Percentiles rank a stretch among this genome's conserved stretches.
Evolutionary conservation across 2,888 invertebrate species (phyloP).

Genomic region (Drosophila fulvimacula): DNA sequence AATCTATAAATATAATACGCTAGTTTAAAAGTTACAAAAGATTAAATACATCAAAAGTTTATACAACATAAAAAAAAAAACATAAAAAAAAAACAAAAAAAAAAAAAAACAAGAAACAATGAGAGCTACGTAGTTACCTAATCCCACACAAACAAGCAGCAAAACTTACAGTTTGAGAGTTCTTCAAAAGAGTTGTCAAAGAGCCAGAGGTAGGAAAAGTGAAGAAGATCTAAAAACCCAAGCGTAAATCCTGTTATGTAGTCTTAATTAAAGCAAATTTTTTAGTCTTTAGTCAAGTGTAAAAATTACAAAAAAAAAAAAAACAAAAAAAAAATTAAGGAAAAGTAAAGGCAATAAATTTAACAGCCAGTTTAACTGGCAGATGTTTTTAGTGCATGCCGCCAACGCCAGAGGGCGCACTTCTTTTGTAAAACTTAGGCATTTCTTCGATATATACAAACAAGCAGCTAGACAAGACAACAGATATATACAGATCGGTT

Average conservation of each 20-base stretch:
- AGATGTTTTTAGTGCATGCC: slow-evolving; percentile 29
- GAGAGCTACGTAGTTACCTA: slow-evolving; percentile 85
- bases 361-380: slow-evolving; percentile 71
- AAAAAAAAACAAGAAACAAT: slow-evolving; percentile 34
- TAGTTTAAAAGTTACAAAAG: slow-evolving; percentile 24
- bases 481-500: slow-evolving; percentile 16
- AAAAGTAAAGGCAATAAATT: slow-evolving; percentile 62
- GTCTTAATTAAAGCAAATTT: slow-evolving; percentile 71
- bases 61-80: neutral
- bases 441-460: slow-evolving; percentile 42
- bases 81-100: slow-evolving; percentile 33
- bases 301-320: slow-evolving; percentile 4
- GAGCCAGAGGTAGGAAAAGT: neutral
- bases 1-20: slow-evolving; percentile 13
- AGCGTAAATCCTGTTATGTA: slow-evolving; percentile 69
- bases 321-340: slow-evolving; percentile 14
- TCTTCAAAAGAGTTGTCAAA: slow-evolving; percentile 10
- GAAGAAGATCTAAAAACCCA: neutral
- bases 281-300: slow-evolving; percentile 69
- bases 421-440: slow-evolving; percentile 61
- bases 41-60: no score
- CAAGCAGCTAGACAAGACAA: slow-evolving; percentile 11
- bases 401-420: slow-evolving; percentile 25
- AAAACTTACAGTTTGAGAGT: slow-evolving; percentile 8
- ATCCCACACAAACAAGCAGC: slow-evolving; percentile 58